These are phyloP conservation scores for Tipula lateralis DNA, from an alignment of 2,888 invertebrate species.

Conservation along the genomic window DNA sequence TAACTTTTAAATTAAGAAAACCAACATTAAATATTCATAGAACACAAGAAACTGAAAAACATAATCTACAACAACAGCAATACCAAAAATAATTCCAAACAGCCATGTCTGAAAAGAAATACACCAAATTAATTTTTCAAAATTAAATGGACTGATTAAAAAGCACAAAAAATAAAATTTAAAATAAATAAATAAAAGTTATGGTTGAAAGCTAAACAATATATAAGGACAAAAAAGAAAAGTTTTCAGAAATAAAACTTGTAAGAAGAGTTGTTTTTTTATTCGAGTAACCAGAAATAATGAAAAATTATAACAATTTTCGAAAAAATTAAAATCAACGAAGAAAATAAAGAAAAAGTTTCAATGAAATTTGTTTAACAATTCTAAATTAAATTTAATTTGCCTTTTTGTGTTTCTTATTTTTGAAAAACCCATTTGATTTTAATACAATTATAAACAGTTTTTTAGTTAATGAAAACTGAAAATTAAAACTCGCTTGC, in stretches of 20 bases:
- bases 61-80: background rate
- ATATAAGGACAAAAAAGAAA: conserved; percentile 12
- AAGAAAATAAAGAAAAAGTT: background rate
- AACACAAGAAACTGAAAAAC: background rate
- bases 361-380: background rate
- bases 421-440: background rate
- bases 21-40: background rate
- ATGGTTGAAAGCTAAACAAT: conserved; percentile 11
- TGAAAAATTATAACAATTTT: background rate
- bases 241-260: background rate
- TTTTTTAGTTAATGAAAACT: background rate
- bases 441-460: background rate
- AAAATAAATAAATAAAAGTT: conserved; percentile 4
- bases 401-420: background rate
- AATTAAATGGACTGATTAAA: conserved; percentile 24
- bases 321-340: background rate
- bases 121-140: background rate
- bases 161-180: conserved; percentile 11
- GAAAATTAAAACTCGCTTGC: background rate
- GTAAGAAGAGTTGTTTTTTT: background rate
- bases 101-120: background rate
- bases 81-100: background rate
- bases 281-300: background rate
- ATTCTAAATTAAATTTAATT: background rate
- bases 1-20: background rate